Conservation (phyloP, 1,140 invertebrate species). For the Magallana gigas region DNA sequence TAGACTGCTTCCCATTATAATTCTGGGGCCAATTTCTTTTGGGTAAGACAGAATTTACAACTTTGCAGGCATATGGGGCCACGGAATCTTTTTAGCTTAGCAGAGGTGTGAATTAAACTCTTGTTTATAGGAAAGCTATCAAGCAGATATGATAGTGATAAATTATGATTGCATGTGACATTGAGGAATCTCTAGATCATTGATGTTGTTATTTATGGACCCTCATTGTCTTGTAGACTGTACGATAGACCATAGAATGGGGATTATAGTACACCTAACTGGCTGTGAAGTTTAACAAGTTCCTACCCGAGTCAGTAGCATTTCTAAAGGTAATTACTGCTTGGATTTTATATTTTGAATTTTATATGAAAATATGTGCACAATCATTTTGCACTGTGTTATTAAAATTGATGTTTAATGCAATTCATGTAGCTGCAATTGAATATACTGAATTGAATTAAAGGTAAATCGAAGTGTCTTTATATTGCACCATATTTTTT, state of each 20-base stretch:
- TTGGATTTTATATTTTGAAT: no score
- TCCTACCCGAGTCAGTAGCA: no score
- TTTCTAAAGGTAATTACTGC: no score
- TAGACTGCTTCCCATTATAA: background rate
- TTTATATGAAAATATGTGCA: no score
- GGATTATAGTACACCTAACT: background rate
- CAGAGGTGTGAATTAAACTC: background rate
- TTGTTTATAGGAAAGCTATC: background rate
- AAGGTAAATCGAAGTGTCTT: no score
- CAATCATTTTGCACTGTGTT: no score
- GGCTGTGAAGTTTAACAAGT: background rate
- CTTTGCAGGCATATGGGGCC: background rate
- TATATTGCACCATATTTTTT: no score
- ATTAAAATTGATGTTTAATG: no score
- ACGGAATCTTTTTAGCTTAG: background rate
- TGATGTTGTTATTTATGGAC: background rate
- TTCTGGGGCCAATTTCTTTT: background rate
- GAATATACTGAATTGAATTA: no score
- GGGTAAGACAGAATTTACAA: background rate
- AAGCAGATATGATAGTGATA: background rate
- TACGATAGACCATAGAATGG: background rate
- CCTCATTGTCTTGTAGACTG: background rate
- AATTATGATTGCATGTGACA: constrained; percentile 1
- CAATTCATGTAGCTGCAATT: no score
- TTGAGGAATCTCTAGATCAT: background rate